Evolutionary conservation across 2,113 vertebrate genomes (phyloP).

Genomic region (Lophura nycthemera): DNA sequence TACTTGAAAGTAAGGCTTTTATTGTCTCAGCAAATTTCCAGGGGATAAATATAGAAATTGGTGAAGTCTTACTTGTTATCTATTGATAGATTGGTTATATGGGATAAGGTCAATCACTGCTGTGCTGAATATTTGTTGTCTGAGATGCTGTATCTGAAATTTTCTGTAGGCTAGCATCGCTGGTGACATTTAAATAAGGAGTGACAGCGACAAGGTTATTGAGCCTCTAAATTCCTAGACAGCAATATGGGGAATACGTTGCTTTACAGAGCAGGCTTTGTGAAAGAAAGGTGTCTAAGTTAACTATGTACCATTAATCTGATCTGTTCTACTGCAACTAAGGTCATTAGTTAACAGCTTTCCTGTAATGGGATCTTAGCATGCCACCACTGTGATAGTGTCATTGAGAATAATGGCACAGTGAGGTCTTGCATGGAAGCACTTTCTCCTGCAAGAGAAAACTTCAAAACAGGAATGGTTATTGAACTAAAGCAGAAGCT

Average conservation of each 20-base stretch:
- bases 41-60: constrained; percentile 12
- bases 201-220: background rate
- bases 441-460: constrained; percentile 60
- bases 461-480: constrained; percentile 67
- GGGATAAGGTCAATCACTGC: background rate
- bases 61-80: constrained; percentile 7
- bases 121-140: background rate
- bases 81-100: background rate
- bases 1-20: constrained; percentile 57
- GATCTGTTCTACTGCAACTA: constrained; percentile 67
- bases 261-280: constrained; percentile 50
- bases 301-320: constrained; percentile 69
- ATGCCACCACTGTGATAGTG: constrained; percentile 67
- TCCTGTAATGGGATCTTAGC: constrained; percentile 63
- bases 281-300: constrained; percentile 54
- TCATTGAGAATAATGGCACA: constrained; percentile 70
- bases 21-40: constrained; percentile 35
- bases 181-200: background rate
- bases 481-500: constrained; percentile 63
- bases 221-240: constrained; percentile 29
- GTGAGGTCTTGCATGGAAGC: constrained; percentile 68
- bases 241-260: constrained; percentile 47
- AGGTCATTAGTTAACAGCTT: constrained; percentile 62
- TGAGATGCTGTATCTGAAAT: background rate
- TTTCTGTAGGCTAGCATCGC: background rate